These are phyloP conservation scores for Tragelaphus scriptus DNA, from an alignment of 2,113 vertebrate genomes.

Conservation along the genomic window DNA sequence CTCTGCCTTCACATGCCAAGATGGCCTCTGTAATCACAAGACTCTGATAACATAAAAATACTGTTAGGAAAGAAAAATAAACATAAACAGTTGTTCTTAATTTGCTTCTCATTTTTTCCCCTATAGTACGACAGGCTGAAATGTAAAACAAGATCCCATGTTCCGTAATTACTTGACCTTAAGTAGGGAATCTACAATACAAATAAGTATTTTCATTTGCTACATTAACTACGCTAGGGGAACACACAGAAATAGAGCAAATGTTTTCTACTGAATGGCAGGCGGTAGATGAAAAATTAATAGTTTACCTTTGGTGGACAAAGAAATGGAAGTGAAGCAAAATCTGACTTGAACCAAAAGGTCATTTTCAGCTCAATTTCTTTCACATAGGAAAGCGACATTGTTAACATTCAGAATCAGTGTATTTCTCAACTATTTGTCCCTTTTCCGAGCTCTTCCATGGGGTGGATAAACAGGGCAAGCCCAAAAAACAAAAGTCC, in stretches of 20 bases:
- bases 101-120: neutral
- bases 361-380: conserved; percentile 63
- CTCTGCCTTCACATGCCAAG: conserved; percentile 32
- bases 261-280: conserved; percentile 42
- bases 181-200: neutral
- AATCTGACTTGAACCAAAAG: conserved; percentile 46
- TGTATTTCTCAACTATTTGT: conserved; percentile 42
- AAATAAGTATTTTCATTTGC: conserved; percentile 35
- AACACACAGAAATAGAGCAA: conserved; percentile 26
- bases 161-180: conserved; percentile 32
- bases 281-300: conserved; percentile 65
- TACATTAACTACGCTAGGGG: neutral
- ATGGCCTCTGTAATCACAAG: conserved; percentile 25
- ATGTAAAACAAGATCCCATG: conserved; percentile 11
- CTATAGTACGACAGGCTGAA: neutral
- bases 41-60: conserved; percentile 54
- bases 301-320: conserved; percentile 65
- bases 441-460: conserved; percentile 7
- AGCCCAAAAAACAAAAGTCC: neutral
- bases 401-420: conserved; percentile 44
- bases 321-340: conserved; percentile 52
- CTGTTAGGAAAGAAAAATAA: conserved; percentile 34
- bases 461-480: neutral
- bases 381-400: conserved; percentile 41
- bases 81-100: neutral